Evolutionary conservation across 2,113 vertebrate genomes (phyloP).

Genomic region (Spermophilus dauricus): DNA sequence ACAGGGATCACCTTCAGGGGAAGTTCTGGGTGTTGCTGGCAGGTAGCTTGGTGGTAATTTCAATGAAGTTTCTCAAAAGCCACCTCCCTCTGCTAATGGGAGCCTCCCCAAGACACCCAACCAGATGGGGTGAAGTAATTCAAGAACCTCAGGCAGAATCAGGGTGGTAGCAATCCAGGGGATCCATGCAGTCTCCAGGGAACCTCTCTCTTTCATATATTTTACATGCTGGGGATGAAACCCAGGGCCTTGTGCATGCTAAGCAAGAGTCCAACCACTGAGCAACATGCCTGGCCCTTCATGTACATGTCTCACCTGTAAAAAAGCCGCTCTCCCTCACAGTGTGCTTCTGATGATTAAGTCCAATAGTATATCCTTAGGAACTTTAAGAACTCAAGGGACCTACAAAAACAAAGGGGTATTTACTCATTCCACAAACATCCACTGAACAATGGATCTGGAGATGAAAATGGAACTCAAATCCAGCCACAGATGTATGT

Average conservation of each 20-base stretch:
- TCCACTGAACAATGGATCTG: background rate
- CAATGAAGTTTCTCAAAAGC: background rate
- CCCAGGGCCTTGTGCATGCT: too few species aligned
- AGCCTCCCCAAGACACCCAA: background rate
- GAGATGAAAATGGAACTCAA: background rate
- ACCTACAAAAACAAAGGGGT: background rate
- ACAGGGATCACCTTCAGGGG: background rate
- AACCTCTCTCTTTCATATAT: background rate
- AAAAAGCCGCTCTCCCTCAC: background rate
- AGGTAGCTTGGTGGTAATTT: background rate
- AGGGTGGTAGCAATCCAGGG: background rate
- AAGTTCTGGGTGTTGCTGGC: background rate
- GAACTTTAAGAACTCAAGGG: background rate
- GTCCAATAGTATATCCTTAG: background rate
- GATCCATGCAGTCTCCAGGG: background rate
- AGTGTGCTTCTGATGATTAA: background rate
- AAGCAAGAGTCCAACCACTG: background rate
- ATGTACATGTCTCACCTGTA: background rate
- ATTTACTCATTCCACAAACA: background rate
- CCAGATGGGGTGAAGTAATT: background rate
- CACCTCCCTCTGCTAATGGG: background rate
- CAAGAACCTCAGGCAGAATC: background rate
- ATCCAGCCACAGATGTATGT: background rate
- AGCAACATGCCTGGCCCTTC: too few species aligned
- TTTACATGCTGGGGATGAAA: background rate